phyloP scores from a whole-genome alignment of 2,888 invertebrate species.

The Phalangium opilio region DNA sequence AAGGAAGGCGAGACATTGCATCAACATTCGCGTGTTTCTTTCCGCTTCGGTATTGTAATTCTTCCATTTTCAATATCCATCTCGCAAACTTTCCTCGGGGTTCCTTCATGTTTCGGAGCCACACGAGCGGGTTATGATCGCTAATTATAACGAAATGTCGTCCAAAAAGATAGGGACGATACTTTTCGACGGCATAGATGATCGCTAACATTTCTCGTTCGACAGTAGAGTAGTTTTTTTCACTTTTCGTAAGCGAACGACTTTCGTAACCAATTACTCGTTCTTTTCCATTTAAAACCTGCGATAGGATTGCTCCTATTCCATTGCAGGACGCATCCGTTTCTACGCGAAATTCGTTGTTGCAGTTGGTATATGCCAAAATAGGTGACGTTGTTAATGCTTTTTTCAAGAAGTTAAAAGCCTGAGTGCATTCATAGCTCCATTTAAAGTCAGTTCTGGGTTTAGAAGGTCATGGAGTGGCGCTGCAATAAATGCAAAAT shows the following conservation, averaged over 20 bases:
- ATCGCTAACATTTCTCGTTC: conserved; percentile 31
- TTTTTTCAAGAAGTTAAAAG: too few relatives aligned
- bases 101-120: too few relatives aligned
- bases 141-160: conserved; percentile 27
- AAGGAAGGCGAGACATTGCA: too few relatives aligned
- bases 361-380: conserved; percentile 17
- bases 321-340: too few relatives aligned
- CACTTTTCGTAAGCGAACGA: too few relatives aligned
- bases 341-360: conserved; percentile 17
- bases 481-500: too few relatives aligned
- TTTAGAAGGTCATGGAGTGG: too few relatives aligned
- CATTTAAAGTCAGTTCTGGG: too few relatives aligned
- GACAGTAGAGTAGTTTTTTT: conserved; percentile 31
- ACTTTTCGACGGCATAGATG: conserved; percentile 30
- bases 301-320: conserved; percentile 22
- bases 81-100: too few relatives aligned
- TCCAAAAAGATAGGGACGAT: conserved; percentile 31
- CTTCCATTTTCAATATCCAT: conserved; percentile 33
- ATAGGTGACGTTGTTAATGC: conserved; percentile 14
- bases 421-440: too few relatives aligned
- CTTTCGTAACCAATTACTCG: conserved; percentile 19
- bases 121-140: conserved; percentile 36
- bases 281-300: conserved; percentile 17
- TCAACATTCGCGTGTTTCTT: too few relatives aligned
- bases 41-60: conserved; percentile 31